Conservation (phyloP, 35 echinoderm and acorn worm species). For the Ophioderma brevispina region DNA sequence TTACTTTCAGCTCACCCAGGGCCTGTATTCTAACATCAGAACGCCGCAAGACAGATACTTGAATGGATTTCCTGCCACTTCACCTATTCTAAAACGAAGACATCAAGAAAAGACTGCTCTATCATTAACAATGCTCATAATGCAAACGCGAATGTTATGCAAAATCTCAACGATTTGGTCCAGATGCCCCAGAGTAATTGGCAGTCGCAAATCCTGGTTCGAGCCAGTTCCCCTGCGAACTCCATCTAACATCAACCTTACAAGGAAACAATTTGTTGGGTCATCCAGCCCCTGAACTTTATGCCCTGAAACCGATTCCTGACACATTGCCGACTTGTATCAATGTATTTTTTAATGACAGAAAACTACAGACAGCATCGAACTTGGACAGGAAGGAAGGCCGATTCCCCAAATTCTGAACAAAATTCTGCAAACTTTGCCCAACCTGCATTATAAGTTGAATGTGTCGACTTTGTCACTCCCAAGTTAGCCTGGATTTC, state of each 20-base stretch:
- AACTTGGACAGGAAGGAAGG: neutral
- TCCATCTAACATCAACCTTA: neutral
- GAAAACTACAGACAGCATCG: neutral
- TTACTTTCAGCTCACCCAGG: too few relatives aligned
- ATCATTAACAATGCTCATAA: too few relatives aligned
- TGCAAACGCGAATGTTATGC: neutral
- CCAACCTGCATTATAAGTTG: too few relatives aligned
- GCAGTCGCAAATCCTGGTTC: neutral
- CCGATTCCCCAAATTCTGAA: neutral
- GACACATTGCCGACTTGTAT: neutral
- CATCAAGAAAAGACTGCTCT: too few relatives aligned
- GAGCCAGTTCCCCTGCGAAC: neutral
- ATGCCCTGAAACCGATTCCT: slow-evolving; percentile 13
- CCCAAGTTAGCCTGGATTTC: too few relatives aligned
- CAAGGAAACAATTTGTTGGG: slow-evolving; percentile 6
- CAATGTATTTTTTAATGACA: neutral
- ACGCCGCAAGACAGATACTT: neutral
- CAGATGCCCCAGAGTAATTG: neutral
- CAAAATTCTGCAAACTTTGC: neutral
- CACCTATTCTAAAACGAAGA: too few relatives aligned
- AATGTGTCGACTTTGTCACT: too few relatives aligned
- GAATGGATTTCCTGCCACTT: too few relatives aligned
- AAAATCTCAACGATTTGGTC: neutral
- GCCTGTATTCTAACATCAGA: neutral
- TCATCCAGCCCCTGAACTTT: slow-evolving; percentile 7